These are phyloP conservation scores for Anas acuta DNA, from an alignment of 2,797 vertebrate genomes.

Conservation along the genomic window DNA sequence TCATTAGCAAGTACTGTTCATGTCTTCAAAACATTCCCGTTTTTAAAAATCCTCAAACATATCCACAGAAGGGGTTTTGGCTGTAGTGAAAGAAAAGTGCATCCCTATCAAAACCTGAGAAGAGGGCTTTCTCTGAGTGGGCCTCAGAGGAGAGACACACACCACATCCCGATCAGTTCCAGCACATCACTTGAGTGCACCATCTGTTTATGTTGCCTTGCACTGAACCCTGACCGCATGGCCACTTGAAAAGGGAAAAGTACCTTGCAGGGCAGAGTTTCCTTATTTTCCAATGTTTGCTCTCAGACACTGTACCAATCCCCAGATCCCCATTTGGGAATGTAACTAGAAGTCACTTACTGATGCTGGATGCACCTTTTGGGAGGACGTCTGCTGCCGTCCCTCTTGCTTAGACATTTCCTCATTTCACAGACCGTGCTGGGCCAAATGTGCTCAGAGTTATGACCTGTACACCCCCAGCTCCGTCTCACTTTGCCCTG, in stretches of 20 bases:
- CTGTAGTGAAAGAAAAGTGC: neutral
- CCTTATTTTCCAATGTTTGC: neutral
- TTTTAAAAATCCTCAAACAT: neutral
- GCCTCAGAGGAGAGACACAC: neutral
- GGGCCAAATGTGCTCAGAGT: neutral
- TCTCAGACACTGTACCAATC: neutral
- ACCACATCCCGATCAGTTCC: neutral
- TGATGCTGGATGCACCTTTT: neutral
- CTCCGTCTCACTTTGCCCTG: neutral
- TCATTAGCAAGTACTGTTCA: slow-evolving; percentile 21
- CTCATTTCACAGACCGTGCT: neutral
- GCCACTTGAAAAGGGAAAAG: neutral
- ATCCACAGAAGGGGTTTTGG: neutral
- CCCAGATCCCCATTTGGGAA: rapidly evolving
- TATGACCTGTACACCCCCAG: neutral
- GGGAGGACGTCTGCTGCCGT: rapidly evolving
- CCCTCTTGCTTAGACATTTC: neutral
- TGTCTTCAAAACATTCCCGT: neutral
- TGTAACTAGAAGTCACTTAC: neutral
- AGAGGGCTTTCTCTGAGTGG: neutral
- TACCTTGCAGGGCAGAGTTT: neutral
- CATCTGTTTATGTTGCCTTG: neutral
- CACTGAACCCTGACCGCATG: neutral
- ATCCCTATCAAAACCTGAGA: neutral
- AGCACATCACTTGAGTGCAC: neutral